phyloP scores from a whole-genome alignment of 2,113 vertebrate species.

The Mesitornis unicolor region DNA sequence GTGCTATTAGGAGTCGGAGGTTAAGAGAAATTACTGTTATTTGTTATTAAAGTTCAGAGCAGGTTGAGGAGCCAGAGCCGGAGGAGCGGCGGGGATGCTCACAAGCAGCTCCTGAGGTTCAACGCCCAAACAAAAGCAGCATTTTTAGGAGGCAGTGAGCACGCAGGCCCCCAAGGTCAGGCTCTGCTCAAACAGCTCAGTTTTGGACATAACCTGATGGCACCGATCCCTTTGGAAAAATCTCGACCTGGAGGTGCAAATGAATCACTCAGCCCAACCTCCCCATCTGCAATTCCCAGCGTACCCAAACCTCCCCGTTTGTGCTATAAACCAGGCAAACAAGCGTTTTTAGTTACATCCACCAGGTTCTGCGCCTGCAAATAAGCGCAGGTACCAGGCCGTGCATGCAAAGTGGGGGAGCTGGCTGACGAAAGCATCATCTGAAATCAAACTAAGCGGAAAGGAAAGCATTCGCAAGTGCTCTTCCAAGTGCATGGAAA shows the following conservation, averaged over 20 bases:
- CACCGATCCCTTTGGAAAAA: not conserved
- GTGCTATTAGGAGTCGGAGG: not conserved
- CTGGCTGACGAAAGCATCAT: not conserved
- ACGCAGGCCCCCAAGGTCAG: not conserved
- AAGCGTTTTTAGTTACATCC: not conserved
- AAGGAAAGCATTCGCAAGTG: not conserved
- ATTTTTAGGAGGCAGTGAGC: not conserved
- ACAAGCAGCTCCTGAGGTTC: not conserved
- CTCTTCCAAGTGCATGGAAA: not conserved
- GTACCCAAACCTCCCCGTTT: not conserved
- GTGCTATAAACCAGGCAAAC: not conserved
- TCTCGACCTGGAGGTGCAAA: not conserved
- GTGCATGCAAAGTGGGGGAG: not conserved
- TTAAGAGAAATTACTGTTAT: conserved; percentile 6
- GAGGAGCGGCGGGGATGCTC: not conserved
- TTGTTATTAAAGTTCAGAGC: too few species aligned
- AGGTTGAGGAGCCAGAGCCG: not conserved
- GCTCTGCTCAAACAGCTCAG: not conserved
- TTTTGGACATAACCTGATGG: not conserved
- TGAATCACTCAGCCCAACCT: not conserved
- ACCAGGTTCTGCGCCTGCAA: not conserved
- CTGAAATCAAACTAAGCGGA: conserved; percentile 17
- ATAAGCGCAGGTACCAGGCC: not conserved
- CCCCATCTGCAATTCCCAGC: not conserved
- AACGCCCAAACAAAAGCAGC: not conserved